Base-by-base conservation (phyloP, 2,888 invertebrate species). In the Drosophila formosana region DNA sequence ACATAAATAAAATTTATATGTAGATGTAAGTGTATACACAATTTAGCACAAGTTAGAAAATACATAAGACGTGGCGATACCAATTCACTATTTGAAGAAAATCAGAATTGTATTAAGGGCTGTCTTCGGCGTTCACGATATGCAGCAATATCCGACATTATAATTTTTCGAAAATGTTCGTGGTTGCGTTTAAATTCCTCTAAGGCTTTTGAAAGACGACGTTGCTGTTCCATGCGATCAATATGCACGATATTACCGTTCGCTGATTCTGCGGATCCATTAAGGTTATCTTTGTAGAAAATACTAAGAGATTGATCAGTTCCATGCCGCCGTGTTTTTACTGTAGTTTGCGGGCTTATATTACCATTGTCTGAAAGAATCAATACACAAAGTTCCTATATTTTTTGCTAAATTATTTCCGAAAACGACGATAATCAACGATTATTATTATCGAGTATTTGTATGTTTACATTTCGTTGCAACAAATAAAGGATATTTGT, bases 71-170 rank as follows among this genome's bases (percentile, higher is more conserved):
- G 30, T 3, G 11, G 13, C 8, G 39, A 41, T 7, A 18, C 0
- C 30, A 9, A 50, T 5, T n/a, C 9, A 4, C n/a, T 39, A 7
- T 25, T 3, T 11, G 1, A 26, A 37, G 11, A 39, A 43, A 8
- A 80, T 90, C 82, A 92, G 74, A 92, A 84, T 73, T 91, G 87
- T 66, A 92, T 91, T 3, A 92, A 79, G 25, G 92, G 92, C 66
- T 89, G 84, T 9, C 79, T 78, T 41, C 85, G 89, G 41, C 88
- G 75, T 37, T 80, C 70, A 34, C 88, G 88, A 72, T 91, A 89
- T 8, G 81, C 86, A 7, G 77, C 68, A 13, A 92, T 80, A 66
- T 92, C 91, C 6, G 80, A 78, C 87, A 92, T 86, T 28, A 92
- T 83, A 45, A 88, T 63, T 34, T 79, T 65, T 8, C 90, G 89